Evolutionary conservation across 2,113 vertebrate genomes (phyloP), one percentile per base, ranked within the genome.

Genomic region (Pandion haliaetus): DNA sequence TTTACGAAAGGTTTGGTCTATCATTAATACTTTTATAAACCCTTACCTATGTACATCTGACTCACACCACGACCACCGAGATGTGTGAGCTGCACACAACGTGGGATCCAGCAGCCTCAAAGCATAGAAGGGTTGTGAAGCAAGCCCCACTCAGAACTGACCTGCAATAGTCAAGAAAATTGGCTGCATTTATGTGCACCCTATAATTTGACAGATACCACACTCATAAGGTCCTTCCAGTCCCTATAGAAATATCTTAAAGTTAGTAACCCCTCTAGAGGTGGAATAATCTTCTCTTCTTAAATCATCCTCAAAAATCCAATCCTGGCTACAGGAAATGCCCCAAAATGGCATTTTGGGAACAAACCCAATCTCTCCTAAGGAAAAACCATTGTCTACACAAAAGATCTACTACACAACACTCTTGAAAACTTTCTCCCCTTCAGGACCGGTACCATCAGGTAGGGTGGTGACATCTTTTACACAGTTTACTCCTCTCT

Each of bases 1-100:
- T 94, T 93, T 94, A 81, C 0, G 23, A 94, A 94, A 97, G 82
- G 93, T 91, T 96, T 97, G 93, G 91, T 95, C 93, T 94, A n/a
- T 44, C 63, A 17, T 1, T 20, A 95, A 87, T 63, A 72, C 38
- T 70, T 94, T 57, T 82, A 76, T 12, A 93, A 95, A 88, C 57
- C 86, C 91, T 67, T 76, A 84, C 55, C 70, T 88, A 89, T 76
- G 69, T 82, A 95, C 83, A 90, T 21, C 70, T 71, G 72, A 66
- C 66, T 87, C 82, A 80, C 69, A 93, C 62, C 70, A 59, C 38
- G 12, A 65, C 47, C 78, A 63, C 55, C 13, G 0, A 91, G 73
- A 88, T 26, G 76, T 65, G 70, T 4, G 6, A 93, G 90, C 90
- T 65, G 69, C 86, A 88, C 26, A 54, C 59, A 66, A 25, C 3